These are phyloP conservation scores for Drosophila serrata DNA, from an alignment of 1,140 invertebrate species.

Conservation along the genomic window DNA sequence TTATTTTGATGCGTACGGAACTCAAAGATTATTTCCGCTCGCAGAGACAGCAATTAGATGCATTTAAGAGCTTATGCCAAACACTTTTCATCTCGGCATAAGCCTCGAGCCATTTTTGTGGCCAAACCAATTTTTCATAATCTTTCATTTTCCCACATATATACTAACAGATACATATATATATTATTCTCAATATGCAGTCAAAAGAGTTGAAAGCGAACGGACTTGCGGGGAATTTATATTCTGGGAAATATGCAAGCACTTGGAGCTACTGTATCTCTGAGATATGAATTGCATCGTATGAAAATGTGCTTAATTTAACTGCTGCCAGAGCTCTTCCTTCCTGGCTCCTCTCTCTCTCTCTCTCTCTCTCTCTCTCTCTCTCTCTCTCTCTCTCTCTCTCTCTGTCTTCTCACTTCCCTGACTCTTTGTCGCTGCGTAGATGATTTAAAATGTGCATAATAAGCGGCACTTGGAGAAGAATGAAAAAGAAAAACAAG, in stretches of 20 bases:
- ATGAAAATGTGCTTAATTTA: slow-evolving; percentile 80
- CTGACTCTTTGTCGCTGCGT: slow-evolving; percentile 61
- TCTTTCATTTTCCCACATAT: slow-evolving; percentile 20
- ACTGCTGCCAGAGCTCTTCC: slow-evolving; percentile 56
- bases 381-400: no score
- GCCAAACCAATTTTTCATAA: slow-evolving; percentile 44
- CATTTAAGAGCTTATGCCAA: slow-evolving; percentile 41
- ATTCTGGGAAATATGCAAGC: slow-evolving; percentile 34
- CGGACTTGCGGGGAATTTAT: slow-evolving; percentile 15
- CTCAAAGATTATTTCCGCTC: slow-evolving; percentile 35
- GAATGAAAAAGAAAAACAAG: slow-evolving; percentile 49
- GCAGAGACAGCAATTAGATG: slow-evolving; percentile 46
- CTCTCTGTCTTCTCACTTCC: no score
- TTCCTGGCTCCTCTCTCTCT: not conserved
- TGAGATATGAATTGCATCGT: slow-evolving; percentile 66
- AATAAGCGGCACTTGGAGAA: slow-evolving; percentile 79
- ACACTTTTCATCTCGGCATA: slow-evolving; percentile 43
- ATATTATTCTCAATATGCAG: slow-evolving; percentile 45
- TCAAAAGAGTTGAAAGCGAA: slow-evolving; percentile 26
- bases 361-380: no score
- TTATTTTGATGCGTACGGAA: slow-evolving; percentile 17
- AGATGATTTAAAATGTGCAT: slow-evolving; percentile 84
- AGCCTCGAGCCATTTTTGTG: slow-evolving; percentile 31
- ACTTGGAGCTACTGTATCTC: slow-evolving; percentile 39
- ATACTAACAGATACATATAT: not conserved